Percentiles rank a stretch among this genome's conserved stretches.
Conservation (phyloP, 37 sponge, comb jelly and placozoan genomes). For the Hormiphora californensis region DNA sequence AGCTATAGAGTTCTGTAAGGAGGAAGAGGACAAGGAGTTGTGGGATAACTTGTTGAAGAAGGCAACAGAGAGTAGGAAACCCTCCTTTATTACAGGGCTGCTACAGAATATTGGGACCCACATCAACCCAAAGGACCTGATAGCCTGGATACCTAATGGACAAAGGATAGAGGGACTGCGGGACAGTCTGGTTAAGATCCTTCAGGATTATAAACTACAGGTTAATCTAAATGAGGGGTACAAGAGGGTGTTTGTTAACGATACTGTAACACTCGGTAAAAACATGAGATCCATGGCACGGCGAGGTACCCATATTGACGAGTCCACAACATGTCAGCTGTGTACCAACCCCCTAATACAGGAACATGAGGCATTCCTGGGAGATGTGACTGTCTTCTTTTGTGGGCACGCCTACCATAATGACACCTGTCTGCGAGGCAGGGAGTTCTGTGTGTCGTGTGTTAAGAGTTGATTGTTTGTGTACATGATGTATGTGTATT, state of each 20-base stretch:
- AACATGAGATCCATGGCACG: conserved; percentile 3
- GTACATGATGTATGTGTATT: too few relatives aligned
- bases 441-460: conserved; percentile 30
- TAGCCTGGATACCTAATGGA: conserved; percentile 64
- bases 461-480: too few relatives aligned
- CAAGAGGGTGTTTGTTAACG: conserved; percentile 83
- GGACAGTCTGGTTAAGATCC: conserved; percentile 78
- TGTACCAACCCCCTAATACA: conserved; percentile 30
- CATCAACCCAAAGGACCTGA: conserved; percentile 79
- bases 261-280: conserved; percentile 56
- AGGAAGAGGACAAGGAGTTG: conserved; percentile 84
- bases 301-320: neutral
- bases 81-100: conserved; percentile 76
- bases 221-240: conserved; percentile 82
- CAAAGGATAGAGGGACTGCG: conserved; percentile 73
- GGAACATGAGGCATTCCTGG: neutral
- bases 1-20: conserved; percentile 88
- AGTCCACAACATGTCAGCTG: conserved; percentile 3
- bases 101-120: conserved; percentile 84
- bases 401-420: conserved; percentile 81
- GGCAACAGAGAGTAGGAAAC: conserved; percentile 61
- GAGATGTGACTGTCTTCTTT: conserved; percentile 64
- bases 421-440: conserved; percentile 16
- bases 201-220: conserved; percentile 84
- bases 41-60: conserved; percentile 79